phyloP scores from a whole-genome alignment of 2,113 vertebrate genomes.

The Oncorhynchus mykiss region DNA sequence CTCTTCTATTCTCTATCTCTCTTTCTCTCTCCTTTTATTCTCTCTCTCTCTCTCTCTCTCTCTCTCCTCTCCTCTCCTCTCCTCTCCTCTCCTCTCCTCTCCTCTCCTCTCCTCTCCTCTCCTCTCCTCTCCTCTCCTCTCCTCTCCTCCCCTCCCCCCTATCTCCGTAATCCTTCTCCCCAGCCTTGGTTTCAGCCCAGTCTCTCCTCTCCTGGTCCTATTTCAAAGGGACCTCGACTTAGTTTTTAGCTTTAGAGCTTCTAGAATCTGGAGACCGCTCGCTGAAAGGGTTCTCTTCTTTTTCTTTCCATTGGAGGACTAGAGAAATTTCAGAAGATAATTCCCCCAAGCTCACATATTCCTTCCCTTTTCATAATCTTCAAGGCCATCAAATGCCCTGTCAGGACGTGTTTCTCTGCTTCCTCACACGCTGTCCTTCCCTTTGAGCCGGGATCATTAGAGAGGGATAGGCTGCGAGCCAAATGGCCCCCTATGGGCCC shows the following conservation, averaged over 20 bases:
- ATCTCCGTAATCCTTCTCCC: constrained; percentile 45
- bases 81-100: neutral
- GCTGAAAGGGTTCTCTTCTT: neutral
- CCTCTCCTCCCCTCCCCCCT: constrained; percentile 23
- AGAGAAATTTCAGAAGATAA: constrained; percentile 58
- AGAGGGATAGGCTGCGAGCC: constrained; percentile 24
- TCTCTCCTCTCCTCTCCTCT: too few species aligned
- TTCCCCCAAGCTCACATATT: constrained; percentile 28
- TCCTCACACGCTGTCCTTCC: constrained; percentile 46
- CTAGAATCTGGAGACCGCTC: neutral
- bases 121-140: constrained; percentile 8
- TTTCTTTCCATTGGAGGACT: constrained; percentile 66
- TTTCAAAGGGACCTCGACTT: constrained; percentile 69
- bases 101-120: constrained; percentile 7
- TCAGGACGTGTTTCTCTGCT: constrained; percentile 52
- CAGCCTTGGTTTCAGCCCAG: constrained; percentile 67
- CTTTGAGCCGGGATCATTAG: constrained; percentile 55
- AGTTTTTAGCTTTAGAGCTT: constrained; percentile 65
- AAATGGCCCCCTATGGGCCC: too few species aligned
- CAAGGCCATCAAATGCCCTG: constrained; percentile 58
- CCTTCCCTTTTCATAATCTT: constrained; percentile 34
- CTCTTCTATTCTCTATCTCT: constrained; percentile 20
- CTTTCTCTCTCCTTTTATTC: constrained; percentile 11
- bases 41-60: too few species aligned
- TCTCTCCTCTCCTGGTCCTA: constrained; percentile 71